These are phyloP conservation scores for Balaenoptera acutorostrata DNA, from an alignment of 2,113 vertebrate genomes.

Conservation along the genomic window DNA sequence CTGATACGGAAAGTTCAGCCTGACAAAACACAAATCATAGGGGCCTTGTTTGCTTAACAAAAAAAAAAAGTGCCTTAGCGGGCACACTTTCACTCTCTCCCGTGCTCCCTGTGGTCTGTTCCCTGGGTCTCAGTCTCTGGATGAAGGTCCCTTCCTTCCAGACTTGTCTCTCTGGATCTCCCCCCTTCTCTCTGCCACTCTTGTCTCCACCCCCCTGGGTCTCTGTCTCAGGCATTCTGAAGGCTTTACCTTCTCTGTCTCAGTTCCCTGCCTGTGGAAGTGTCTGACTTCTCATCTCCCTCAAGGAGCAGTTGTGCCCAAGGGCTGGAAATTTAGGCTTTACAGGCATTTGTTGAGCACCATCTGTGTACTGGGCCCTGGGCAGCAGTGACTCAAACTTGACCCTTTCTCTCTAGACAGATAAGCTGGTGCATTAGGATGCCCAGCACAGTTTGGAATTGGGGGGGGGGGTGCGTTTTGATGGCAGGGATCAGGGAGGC, in stretches of 20 bases:
- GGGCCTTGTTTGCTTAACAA: not conserved
- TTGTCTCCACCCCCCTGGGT: too few relatives aligned
- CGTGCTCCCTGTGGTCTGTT: not conserved
- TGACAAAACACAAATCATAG: not conserved
- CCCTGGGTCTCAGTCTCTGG: not conserved
- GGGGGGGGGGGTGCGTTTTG: not conserved
- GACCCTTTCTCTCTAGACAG: not conserved
- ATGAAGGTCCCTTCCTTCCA: not conserved
- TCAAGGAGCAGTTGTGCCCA: not conserved
- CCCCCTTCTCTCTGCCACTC: not conserved
- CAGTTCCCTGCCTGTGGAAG: not conserved
- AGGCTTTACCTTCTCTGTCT: not conserved
- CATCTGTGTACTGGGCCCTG: not conserved
- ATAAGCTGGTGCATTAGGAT: not conserved
- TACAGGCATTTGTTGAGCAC: not conserved
- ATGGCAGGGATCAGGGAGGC: not conserved
- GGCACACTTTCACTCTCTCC: rapidly evolving
- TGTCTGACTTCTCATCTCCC: not conserved
- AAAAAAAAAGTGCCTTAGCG: not conserved
- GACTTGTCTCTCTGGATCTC: not conserved
- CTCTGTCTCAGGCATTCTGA: not conserved
- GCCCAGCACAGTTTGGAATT: not conserved
- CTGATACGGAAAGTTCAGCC: not conserved
- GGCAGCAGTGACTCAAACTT: not conserved
- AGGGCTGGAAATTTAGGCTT: not conserved